Percentiles rank a stretch among this genome's conserved stretches.
These are phyloP conservation scores for Brenthis ino DNA, from an alignment of 2,888 invertebrate genomes.

Conservation along the genomic window DNA sequence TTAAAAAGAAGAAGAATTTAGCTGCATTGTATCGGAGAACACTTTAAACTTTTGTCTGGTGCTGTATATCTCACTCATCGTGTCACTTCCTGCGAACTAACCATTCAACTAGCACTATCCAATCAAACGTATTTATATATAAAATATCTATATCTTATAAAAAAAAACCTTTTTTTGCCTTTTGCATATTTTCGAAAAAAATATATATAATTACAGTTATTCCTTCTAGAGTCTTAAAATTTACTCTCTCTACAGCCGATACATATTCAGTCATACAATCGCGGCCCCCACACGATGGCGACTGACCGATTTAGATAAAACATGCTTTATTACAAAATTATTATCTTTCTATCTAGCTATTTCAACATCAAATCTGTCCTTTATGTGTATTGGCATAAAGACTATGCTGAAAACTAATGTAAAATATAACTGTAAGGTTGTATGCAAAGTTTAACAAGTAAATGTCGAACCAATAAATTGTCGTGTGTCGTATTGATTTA, in stretches of 20 bases:
- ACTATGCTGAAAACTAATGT: slow-evolving; percentile 1
- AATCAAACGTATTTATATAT: no score
- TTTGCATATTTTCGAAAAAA: background rate
- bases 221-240: slow-evolving; percentile 39
- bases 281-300: slow-evolving; percentile 67
- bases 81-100: no score
- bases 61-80: no score
- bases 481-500: slow-evolving; percentile 60
- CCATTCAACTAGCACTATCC: no score
- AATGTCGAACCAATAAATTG: slow-evolving; percentile 63
- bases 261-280: slow-evolving; percentile 63
- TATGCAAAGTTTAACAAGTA: slow-evolving; percentile 63
- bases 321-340: slow-evolving; percentile 49
- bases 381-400: slow-evolving; percentile 30
- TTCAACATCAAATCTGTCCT: slow-evolving; percentile 24
- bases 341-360: slow-evolving; percentile 32
- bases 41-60: no score
- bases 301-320: slow-evolving; percentile 72
- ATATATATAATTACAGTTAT: background rate
- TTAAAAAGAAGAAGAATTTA: no score
- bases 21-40: no score
- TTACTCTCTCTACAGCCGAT: slow-evolving; percentile 54
- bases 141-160: no score
- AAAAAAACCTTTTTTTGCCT: no score
- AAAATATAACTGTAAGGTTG: slow-evolving; percentile 42